Percentiles rank a stretch among this genome's conserved stretches.
phyloP scores from a whole-genome alignment of 2,888 invertebrate species.

The Drosophila seclusa region DNA sequence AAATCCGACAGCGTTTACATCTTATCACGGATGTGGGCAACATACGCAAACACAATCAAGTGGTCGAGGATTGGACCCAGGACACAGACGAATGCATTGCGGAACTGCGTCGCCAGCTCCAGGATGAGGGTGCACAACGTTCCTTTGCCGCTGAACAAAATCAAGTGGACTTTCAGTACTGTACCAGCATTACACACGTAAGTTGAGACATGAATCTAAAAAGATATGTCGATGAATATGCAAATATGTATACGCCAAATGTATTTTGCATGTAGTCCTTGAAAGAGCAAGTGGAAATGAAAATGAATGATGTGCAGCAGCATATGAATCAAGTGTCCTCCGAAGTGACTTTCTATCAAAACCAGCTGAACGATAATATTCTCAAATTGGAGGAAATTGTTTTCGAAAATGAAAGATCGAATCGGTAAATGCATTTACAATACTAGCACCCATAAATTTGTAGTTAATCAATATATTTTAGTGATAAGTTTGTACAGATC shows the following conservation, averaged over 20 bases:
- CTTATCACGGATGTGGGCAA: conserved; percentile 84
- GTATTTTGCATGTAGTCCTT: conserved; percentile 57
- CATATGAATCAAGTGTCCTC: conserved; percentile 77
- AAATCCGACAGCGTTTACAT: conserved; percentile 84
- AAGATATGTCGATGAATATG: background rate
- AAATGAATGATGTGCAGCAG: conserved; percentile 75
- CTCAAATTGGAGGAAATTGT: conserved; percentile 81
- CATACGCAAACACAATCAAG: conserved; percentile 84
- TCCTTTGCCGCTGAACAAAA: conserved; percentile 86
- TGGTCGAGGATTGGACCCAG: conserved; percentile 83
- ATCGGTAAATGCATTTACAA: conserved; percentile 60
- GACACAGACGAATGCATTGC: conserved; percentile 83
- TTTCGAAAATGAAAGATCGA: conserved; percentile 73
- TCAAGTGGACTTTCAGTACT: conserved; percentile 87
- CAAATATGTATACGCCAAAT: background rate
- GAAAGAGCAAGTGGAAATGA: conserved; percentile 76
- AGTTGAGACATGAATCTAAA: background rate
- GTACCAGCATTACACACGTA: conserved; percentile 86
- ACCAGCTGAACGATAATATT: conserved; percentile 81
- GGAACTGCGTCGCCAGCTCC: conserved; percentile 85
- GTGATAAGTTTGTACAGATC: conserved; percentile 80
- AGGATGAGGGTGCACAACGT: conserved; percentile 86
- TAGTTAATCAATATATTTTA: conserved; percentile 29
- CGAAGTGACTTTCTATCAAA: conserved; percentile 79
- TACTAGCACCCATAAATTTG: background rate